phyloP scores from a whole-genome alignment of 2,888 invertebrate species.

The Phorcus lineatus region DNA sequence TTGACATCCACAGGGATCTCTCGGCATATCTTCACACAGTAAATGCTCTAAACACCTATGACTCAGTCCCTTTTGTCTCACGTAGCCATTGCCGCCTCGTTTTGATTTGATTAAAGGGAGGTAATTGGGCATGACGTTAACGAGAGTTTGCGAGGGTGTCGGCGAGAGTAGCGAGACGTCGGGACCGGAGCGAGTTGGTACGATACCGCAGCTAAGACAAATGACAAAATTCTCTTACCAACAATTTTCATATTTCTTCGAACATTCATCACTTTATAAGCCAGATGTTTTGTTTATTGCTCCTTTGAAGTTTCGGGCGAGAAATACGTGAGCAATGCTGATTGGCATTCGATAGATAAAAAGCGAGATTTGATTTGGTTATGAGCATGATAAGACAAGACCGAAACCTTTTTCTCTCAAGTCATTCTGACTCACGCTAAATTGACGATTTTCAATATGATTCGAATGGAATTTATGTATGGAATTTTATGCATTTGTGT shows the following conservation, averaged over 20 bases:
- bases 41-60: too few species aligned
- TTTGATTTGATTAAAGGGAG: neutral
- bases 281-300: constrained; percentile 11
- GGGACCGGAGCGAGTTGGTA: neutral
- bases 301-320: constrained; percentile 2
- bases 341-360: constrained; percentile 12
- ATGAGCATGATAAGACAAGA: neutral
- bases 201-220: neutral
- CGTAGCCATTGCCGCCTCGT: neutral
- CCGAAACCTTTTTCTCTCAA: neutral
- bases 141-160: neutral
- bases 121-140: constrained; percentile 11
- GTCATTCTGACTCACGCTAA: neutral
- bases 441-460: neutral
- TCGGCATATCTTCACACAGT: too few species aligned
- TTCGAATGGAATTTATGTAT: neutral
- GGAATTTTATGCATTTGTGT: neutral
- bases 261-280: constrained; percentile 19
- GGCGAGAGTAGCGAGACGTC: neutral
- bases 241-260: constrained; percentile 20
- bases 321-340: neutral
- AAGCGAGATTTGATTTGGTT: constrained; percentile 4
- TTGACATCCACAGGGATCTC: too few species aligned
- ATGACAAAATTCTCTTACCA: neutral
- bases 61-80: neutral